Conservation (phyloP, 2,888 invertebrate species). For the Pherbina coryleti region DNA sequence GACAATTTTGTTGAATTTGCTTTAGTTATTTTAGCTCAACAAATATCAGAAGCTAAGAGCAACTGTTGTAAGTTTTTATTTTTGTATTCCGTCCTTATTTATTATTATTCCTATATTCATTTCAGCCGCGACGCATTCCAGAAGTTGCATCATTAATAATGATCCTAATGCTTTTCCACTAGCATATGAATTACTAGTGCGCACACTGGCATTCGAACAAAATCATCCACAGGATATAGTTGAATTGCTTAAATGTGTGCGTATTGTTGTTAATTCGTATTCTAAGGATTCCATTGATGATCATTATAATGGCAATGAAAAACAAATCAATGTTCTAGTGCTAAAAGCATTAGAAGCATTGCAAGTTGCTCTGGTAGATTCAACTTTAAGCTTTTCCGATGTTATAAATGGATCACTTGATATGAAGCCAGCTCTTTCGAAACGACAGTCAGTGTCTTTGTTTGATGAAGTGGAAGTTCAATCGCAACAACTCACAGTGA, state of each 20-base stretch:
- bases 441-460: conserved; percentile 65
- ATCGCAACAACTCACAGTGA: conserved; percentile 50
- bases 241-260: conserved; percentile 62
- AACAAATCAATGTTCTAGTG: conserved; percentile 58
- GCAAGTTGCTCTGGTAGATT: conserved; percentile 51
- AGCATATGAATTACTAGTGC: conserved; percentile 59
- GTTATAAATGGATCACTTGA: conserved; percentile 55
- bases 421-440: conserved; percentile 47
- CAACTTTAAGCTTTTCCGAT: conserved; percentile 56
- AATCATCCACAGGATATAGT: conserved; percentile 57
- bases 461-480: conserved; percentile 64
- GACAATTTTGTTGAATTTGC: conserved; percentile 61
- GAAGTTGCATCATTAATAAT: conserved; percentile 45
- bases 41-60: conserved; percentile 57
- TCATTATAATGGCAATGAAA: conserved; percentile 54
- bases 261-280: conserved; percentile 61
- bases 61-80: conserved; percentile 42
- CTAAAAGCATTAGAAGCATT: conserved; percentile 56
- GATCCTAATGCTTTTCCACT: conserved; percentile 64
- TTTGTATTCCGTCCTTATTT: not conserved
- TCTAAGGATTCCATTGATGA: conserved; percentile 53
- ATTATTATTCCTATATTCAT: not conserved
- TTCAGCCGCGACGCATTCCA: not conserved
- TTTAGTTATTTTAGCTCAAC: conserved; percentile 62
- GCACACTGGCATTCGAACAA: conserved; percentile 54